Base-by-base conservation (phyloP, 2,797 vertebrate genomes). In the Anniella stebbinsi region DNA sequence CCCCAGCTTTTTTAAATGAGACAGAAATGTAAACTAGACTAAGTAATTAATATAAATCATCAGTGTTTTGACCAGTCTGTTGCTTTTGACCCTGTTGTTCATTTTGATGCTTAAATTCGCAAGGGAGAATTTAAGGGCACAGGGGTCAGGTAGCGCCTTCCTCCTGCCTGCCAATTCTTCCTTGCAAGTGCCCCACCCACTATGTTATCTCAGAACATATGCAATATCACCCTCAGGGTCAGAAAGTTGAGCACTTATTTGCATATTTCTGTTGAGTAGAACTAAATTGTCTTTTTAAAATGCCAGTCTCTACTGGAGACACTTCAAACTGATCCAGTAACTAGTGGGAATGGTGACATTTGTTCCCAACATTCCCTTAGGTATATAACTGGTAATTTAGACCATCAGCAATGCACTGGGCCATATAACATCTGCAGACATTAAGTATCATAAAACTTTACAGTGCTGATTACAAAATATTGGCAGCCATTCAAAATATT, bases 371-470 rank as follows among this genome's bases (percentile, higher is more conserved):
- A 89, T 90, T 95, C 94, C 89, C 90, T 93, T 94, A 93, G 88
- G 93, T 96, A 95, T 93, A 95, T 96, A 97, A 96, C 95, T 96
- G 96, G 96, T 96, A 95, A 96, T 97, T 97, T 95, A 96, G 95
- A 95, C 94, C 94, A 96, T 95, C 95, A 96, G 94, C 89, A 94
- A 70, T 96, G 96, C 95, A 92, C 95, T 0, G 45, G 95, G 94
- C 95, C 95, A 96, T 93, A 94, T 95, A 96, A 96, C 95, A 96
- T 96, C 96, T 96, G 96, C 95, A 96, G 95, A 96, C 95, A 96
- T 96, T 96, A 96, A 96, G 96, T 95, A 95, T 96, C 95, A 92
- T 94, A 96, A 96, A 95, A 96, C 95, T 96, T 96, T 96, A 97
- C 94, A 96, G 93, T 92, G 67, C 96, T 95, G 96, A 96, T 97